Base-by-base conservation (phyloP, 2,797 vertebrate species). In the Gobionotothen gibberifrons region DNA sequence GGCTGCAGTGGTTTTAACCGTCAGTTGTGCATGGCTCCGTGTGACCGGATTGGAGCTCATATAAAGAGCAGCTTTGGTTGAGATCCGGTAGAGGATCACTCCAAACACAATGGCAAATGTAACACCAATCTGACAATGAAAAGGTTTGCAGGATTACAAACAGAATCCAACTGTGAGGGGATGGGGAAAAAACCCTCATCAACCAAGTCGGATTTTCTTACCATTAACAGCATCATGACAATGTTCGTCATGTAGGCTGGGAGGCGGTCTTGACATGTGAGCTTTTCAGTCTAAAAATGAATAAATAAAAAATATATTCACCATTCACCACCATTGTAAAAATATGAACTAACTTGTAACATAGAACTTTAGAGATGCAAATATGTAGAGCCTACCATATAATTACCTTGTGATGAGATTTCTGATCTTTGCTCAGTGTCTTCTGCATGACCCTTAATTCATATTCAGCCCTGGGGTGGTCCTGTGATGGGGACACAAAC, bases 41-140 rank as follows among this genome's bases (percentile, higher is more conserved):
- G 97, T 96, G 0, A 94, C 94, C 0, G 96, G 95, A 12, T 96
- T 97, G 17, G 97, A 93, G 82, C 96, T 99, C 96, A 99, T 96
- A 19, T 97, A 95, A 67, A 99, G 90, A 0, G 97, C 98, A 0
- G 98, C 97, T 1, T 97, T 97, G 0, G 95, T 99, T 29, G 98
- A 99, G 85, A 99, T 98, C 44, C 98, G 94, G 89, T 98, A 99
- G 69, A 99, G 95, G 76, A 99, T 98, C 80, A 99, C 97, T 0
- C 97, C 98, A 1, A 99, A 98, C 47, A 99, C 98, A 4, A 98
- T 98, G 36, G 97, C 98, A 15, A 99, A 98, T 0, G 98, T 99
- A 76, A 99, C 93, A 0, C 98, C 97, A 0, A 99, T 95, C 98
- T 99, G 85, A 32, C 39, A 76, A 61, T 13, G 12, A 58, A 68